Percentiles rank a stretch among this genome's conserved stretches.
Evolutionary conservation across 2,888 invertebrate genomes (phyloP).

Genomic region (Epirrita christyi): DNA sequence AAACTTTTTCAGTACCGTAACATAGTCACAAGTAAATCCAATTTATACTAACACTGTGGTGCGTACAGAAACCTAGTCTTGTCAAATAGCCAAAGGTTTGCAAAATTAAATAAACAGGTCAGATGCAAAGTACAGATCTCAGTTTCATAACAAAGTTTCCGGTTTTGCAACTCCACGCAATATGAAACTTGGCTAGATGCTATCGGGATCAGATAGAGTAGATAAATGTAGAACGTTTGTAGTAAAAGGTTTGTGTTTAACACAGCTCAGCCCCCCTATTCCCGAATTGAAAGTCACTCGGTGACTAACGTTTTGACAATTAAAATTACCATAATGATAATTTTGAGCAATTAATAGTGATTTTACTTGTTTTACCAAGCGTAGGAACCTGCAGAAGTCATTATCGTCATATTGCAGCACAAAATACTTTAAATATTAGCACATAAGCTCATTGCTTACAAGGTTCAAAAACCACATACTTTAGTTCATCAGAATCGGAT

Average conservation of each 20-base stretch:
- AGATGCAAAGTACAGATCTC: slow-evolving; percentile 16
- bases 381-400: too few species aligned
- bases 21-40: too few species aligned
- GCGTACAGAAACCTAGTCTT: background rate
- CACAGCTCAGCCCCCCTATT: too few species aligned
- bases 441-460: too few species aligned
- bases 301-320: too few species aligned
- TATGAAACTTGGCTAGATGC: slow-evolving; percentile 16
- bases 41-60: background rate
- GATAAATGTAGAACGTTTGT: slow-evolving; percentile 2
- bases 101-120: slow-evolving; percentile 11
- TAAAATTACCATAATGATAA: too few species aligned
- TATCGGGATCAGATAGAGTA: slow-evolving; percentile 28
- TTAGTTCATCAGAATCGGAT: slow-evolving; percentile 4
- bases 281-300: too few species aligned
- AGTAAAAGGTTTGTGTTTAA: background rate
- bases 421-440: too few species aligned
- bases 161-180: slow-evolving; percentile 20
- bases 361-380: too few species aligned
- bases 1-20: too few species aligned
- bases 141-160: slow-evolving; percentile 28
- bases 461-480: slow-evolving; percentile 5
- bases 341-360: too few species aligned
- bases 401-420: too few species aligned
- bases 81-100: slow-evolving; percentile 4